Percentiles rank a stretch among this genome's conserved stretches.
Conservation (phyloP, 2,888 invertebrate species). For the Sarcophaga subvicina region DNA sequence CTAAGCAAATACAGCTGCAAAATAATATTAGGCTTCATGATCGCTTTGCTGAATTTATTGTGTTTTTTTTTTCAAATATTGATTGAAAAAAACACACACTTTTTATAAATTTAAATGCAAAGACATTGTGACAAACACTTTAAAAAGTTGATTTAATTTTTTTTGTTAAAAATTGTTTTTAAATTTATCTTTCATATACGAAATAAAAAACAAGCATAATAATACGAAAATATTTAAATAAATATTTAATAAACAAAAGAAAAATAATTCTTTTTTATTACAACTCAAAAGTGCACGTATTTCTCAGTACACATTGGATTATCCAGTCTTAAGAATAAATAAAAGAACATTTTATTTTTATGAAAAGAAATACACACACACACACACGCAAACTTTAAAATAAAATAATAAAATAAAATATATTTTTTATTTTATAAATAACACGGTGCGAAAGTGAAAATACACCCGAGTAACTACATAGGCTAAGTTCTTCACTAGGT, state of each 20-base stretch:
- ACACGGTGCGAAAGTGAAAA: too few relatives aligned
- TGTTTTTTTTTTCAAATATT: not conserved
- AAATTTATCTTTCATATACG: not conserved
- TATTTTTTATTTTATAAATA: not conserved
- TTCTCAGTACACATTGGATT: too few relatives aligned
- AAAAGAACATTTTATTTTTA: conserved; percentile 31
- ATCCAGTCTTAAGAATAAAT: not conserved
- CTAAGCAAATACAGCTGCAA: conserved; percentile 26
- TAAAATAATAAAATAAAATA: not conserved
- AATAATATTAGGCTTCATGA: not conserved
- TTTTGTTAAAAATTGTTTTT: not conserved
- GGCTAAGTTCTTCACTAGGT: too few relatives aligned
- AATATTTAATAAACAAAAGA: conserved; percentile 3
- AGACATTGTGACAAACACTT: not conserved
- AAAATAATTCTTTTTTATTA: not conserved
- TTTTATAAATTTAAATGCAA: too few relatives aligned
- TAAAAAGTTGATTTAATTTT: not conserved
- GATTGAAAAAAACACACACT: not conserved
- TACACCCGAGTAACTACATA: too few relatives aligned
- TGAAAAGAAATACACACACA: conserved; percentile 20
- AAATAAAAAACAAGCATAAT: not conserved
- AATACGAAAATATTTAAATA: not conserved
- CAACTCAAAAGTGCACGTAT: too few relatives aligned
- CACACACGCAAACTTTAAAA: not conserved
- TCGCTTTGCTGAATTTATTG: too few relatives aligned